These are phyloP conservation scores for Lagorchestes hirsutus DNA, from an alignment of 2,797 vertebrate species.

Conservation along the genomic window DNA sequence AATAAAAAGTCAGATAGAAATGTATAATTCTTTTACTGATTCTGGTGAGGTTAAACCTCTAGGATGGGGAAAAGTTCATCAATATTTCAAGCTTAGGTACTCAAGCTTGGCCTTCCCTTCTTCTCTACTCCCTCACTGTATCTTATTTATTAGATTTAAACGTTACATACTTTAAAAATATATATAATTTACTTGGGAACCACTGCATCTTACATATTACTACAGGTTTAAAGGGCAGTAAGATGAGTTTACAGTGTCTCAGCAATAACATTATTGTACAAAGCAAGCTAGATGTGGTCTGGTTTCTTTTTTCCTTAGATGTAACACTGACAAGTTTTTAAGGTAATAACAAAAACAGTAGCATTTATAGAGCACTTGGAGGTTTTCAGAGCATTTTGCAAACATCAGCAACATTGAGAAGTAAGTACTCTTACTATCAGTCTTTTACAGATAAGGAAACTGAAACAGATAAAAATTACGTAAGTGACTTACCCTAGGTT, in stretches of 20 bases:
- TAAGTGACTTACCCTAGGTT: background rate
- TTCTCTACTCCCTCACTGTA: background rate
- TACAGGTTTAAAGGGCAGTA: background rate
- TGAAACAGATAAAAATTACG: background rate
- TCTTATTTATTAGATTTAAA: background rate
- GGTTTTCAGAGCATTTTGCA: background rate
- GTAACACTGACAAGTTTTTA: background rate
- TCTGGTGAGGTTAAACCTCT: background rate
- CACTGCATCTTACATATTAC: background rate
- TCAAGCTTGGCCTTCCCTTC: background rate
- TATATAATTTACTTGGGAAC: background rate
- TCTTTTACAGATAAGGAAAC: background rate
- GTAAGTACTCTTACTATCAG: background rate
- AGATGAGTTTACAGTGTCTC: background rate
- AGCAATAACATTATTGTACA: background rate
- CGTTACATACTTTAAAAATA: background rate
- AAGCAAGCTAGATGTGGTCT: background rate
- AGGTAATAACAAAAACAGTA: background rate
- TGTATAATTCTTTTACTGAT: background rate
- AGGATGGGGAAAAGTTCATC: background rate
- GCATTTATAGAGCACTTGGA: background rate
- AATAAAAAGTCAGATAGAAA: background rate
- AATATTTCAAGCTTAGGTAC: background rate
- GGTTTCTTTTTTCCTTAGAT: background rate
- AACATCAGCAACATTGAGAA: background rate